phyloP scores from a whole-genome alignment of 2,113 vertebrate species.

The Tetrax tetrax region DNA sequence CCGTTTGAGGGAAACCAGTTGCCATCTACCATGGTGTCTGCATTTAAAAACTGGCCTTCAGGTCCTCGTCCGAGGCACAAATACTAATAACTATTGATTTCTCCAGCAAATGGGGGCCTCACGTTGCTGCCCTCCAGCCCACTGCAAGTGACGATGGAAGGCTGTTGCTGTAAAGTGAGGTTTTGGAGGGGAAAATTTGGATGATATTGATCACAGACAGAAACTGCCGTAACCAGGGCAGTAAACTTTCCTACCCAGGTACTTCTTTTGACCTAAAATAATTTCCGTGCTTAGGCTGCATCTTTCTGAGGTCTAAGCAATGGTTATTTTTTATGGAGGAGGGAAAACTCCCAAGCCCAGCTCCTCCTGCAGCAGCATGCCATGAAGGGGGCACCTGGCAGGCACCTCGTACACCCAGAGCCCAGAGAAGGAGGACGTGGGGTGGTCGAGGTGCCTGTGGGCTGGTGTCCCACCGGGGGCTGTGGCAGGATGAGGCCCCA shows the following conservation, averaged over 20 bases:
- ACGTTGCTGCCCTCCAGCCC: fast-evolving
- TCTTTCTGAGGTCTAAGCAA: background rate
- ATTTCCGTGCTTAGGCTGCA: background rate
- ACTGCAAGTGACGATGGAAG: background rate
- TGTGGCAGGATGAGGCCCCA: background rate
- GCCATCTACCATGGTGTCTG: background rate
- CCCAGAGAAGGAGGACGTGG: background rate
- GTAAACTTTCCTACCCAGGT: background rate
- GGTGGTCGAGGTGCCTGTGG: background rate
- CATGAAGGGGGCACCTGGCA: background rate
- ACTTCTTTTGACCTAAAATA: background rate
- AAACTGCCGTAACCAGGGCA: background rate
- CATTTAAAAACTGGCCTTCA: background rate
- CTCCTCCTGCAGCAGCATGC: fast-evolving
- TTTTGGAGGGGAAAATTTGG: background rate
- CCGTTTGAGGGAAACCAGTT: background rate
- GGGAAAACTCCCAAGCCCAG: background rate
- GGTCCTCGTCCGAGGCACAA: background rate
- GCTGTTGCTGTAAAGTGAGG: background rate
- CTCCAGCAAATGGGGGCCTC: background rate
- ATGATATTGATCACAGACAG: background rate
- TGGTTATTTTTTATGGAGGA: background rate
- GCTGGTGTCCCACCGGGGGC: background rate
- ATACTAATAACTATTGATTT: background rate
- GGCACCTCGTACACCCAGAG: too few species aligned